Percentiles rank a stretch among this genome's conserved stretches.
Conservation (phyloP, 2,113 vertebrate species). For the Grallaria varia region DNA sequence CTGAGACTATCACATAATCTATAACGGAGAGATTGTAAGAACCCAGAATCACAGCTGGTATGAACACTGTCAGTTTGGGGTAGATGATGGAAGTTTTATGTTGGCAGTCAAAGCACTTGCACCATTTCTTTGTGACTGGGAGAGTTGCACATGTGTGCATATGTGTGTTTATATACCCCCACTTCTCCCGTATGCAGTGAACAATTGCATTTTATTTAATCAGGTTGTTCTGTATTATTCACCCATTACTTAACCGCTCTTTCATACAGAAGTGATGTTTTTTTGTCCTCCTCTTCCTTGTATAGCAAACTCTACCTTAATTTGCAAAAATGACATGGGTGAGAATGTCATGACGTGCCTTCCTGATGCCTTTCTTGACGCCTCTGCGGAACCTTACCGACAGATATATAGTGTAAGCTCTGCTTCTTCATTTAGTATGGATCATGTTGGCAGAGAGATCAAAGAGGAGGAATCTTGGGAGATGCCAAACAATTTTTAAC, state of each 20-base stretch:
- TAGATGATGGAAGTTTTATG: not conserved
- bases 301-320: not conserved
- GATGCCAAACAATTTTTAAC: constrained; percentile 37
- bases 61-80: not conserved
- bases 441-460: constrained; percentile 44
- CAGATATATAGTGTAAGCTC: constrained; percentile 28
- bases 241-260: not conserved
- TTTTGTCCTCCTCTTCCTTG: constrained; percentile 9
- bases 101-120: not conserved
- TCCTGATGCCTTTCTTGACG: not conserved
- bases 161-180: not conserved
- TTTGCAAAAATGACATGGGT: constrained; percentile 14
- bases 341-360: constrained; percentile 21
- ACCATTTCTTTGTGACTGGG: not conserved
- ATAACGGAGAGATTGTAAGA: not conserved
- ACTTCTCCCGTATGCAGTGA: not conserved
- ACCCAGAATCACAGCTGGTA: not conserved
- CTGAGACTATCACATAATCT: not conserved
- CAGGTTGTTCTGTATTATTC: not conserved
- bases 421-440: constrained; percentile 45
- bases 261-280: not conserved
- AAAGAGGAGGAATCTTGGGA: constrained; percentile 39
- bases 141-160: not conserved
- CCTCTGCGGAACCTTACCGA: constrained; percentile 8
- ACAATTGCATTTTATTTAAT: not conserved